Base-by-base conservation (phyloP, 2,113 vertebrate genomes). In the Montifringilla adamsi region DNA sequence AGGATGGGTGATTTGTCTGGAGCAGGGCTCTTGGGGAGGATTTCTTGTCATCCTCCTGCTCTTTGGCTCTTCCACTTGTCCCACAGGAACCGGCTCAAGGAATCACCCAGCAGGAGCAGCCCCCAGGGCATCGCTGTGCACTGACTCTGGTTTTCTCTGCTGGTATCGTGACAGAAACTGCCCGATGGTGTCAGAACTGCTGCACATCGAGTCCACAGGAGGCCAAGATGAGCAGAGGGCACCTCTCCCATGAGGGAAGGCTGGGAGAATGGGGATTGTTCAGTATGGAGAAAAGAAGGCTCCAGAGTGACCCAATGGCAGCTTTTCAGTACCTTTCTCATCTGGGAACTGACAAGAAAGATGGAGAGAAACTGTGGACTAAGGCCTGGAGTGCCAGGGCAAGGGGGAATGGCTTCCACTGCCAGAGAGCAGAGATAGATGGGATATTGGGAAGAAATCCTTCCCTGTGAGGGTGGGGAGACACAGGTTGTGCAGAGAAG, bases 401-500 rank as follows among this genome's bases (percentile, higher is more conserved):
- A 72, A 47, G 15, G 7, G 11, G 18, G 20, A 56, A 72, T 15
- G n/a, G 66, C 66, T 56, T 55, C 39, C 15, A 41, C 8, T 70
- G 56, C 1, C 19, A 55, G 15, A 47, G 23, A 16, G 16, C 33
- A 62, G 39, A 3, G 11, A 5, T 11, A 6, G 16, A 28, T 4
- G 13, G 39, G 28, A 53, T 30, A 14, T 2, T 30, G n/a, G 47
- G 47, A 53, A n/a, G 6, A 1, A 53, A 41, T 39, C 33, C 2
- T 28, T 62, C 33, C 33, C 55, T 53, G 5, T 15, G 55, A 60
- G 46, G 39, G 18, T 37, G 33, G 5, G 2, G 2, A 59, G 6
- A 21, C 41, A 27, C 11, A 31, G 9, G 4, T 0, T 75, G 6
- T 7, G 33, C 60, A 59, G 46, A 41, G 17, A 0, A 75, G 19